Base-by-base conservation (phyloP, 2,797 vertebrate genomes). In the Uromys caudimaculatus region DNA sequence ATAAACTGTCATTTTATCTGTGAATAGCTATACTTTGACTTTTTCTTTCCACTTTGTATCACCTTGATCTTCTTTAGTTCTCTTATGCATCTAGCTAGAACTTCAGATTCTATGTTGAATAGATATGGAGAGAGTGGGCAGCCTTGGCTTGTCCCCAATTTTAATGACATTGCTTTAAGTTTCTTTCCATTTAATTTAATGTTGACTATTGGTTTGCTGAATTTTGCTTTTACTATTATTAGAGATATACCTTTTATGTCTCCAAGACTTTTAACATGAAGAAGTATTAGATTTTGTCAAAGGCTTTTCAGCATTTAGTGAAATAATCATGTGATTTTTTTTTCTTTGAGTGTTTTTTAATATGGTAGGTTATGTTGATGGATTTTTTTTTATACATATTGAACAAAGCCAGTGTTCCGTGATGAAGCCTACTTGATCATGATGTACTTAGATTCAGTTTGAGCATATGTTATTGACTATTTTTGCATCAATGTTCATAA, bases 221-320 rank as follows among this genome's bases (percentile, higher is more conserved):
- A 69, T 69, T 69, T 69, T 69, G 35, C 35, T n/a, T 69, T 69
- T 69, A n/a, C 3, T n/a, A n/a, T 69, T 6, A 5, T 35, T 67
- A 67, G 64, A 2, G 16, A 67, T 35, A 13, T 5, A 67, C 2
- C 16, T 69, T n/a, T 2, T 19, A n/a, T n/a, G 0, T 3, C 35
- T 69, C 14, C 16, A 69, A 69, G 32, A 69, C 14, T 69, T 69
- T 69, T 19, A 69, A 69, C 6, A 69, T n/a, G 16, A n/a, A 69
- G 6, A 69, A 2, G 16, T n/a, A 69, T 69, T 19, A 19, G 35
- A n/a, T n/a, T n/a, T 69, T 69, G 14, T 69, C 35, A 69, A 69
- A 69, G 35, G 67, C 67, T n/a, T 19, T 69, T n/a, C 13, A 69
- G 35, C 35, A 69, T n/a, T 32, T n/a, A n/a, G 64, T n/a, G 64